Percentiles rank a stretch among this genome's conserved stretches.
These are phyloP conservation scores for Drosophila serrata DNA, from an alignment of 1,140 invertebrate genomes.

Conservation along the genomic window DNA sequence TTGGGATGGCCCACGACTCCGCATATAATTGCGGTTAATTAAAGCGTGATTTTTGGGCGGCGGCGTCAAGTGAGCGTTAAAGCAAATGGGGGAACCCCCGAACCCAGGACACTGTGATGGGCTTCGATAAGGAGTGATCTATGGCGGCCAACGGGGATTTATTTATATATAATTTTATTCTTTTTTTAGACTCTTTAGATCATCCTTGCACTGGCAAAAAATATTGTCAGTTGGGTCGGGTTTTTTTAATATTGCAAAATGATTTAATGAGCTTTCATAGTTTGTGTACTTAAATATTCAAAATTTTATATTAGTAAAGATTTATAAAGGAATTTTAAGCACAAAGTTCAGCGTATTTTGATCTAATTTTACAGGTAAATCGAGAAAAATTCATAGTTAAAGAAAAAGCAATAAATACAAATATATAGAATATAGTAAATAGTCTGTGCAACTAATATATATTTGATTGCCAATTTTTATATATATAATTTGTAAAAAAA, in stretches of 20 bases:
- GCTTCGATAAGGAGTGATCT: slow-evolving; percentile 47
- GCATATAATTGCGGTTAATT: slow-evolving; percentile 85
- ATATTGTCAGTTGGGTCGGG: too few species aligned
- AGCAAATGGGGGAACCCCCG: slow-evolving; percentile 32
- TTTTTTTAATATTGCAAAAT: neutral
- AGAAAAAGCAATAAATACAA: too few species aligned
- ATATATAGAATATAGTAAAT: too few species aligned
- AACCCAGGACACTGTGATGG: slow-evolving; percentile 6
- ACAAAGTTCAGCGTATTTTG: too few species aligned
- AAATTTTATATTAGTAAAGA: too few species aligned
- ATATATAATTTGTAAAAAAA: too few species aligned
- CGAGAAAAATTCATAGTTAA: too few species aligned
- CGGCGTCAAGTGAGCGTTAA: slow-evolving; percentile 46
- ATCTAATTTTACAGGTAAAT: too few species aligned
- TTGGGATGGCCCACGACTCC: slow-evolving; percentile 57
- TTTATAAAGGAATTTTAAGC: too few species aligned
- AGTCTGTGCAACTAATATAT: too few species aligned
- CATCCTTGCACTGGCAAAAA: neutral
- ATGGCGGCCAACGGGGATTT: slow-evolving; percentile 10
- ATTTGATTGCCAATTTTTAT: too few species aligned
- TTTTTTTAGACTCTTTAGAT: neutral
- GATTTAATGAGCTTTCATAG: neutral
- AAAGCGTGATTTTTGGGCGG: slow-evolving; percentile 75
- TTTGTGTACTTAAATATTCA: neutral
- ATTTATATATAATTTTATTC: slow-evolving; percentile 9